Base-by-base conservation (phyloP, 2,888 invertebrate species). In the Pachymerium ferrugineum region DNA sequence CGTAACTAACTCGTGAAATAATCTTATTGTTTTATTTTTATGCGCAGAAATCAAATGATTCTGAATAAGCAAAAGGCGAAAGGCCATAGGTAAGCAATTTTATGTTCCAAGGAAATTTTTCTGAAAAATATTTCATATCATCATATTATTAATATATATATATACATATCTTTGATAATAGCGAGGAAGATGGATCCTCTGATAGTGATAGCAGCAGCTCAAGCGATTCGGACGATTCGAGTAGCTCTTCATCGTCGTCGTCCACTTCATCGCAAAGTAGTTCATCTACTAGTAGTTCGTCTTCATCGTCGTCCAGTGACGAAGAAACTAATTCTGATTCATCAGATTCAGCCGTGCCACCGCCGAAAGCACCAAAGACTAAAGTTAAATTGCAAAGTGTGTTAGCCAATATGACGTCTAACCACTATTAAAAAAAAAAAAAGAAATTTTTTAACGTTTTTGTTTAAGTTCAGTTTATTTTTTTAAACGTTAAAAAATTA, bases 261-360 rank as follows among this genome's bases (percentile, higher is more conserved):
- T 14, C 35, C 38, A 14, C 35, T 12, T 74, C 74, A 16, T 74
- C 74, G 14, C 67, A 62, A 30, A 35, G 71, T 14, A 69, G 69
- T 4, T 42, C 70, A 2, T 72, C 38, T 3, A 35, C 71, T 14
- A 19, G 68, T 33, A 70, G 69, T 28, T 68, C 72, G 14, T 76
- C 74, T 16, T 73, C 74, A 3, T 73, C 74, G n/a, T 70, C 76
- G 5, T 73, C 73, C 10, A 72, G 69, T n/a, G 47, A 73, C n/a
- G n/a, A 1, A 33, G n/a, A 14, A 25, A 33, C 67, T 16, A 62
- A 35, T 25, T 75, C 75, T 22, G 38, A 35, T n/a, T 69, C 73
- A 22, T 74, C 74, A 4, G 38, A 35, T 1, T 30, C 31, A 1
- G n/a, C 74, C 6, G 70, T 28, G 16, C 70, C 67, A 16, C 38